These are phyloP conservation scores for Ectropis grisescens DNA, from an alignment of 1,140 invertebrate species.

Conservation along the genomic window DNA sequence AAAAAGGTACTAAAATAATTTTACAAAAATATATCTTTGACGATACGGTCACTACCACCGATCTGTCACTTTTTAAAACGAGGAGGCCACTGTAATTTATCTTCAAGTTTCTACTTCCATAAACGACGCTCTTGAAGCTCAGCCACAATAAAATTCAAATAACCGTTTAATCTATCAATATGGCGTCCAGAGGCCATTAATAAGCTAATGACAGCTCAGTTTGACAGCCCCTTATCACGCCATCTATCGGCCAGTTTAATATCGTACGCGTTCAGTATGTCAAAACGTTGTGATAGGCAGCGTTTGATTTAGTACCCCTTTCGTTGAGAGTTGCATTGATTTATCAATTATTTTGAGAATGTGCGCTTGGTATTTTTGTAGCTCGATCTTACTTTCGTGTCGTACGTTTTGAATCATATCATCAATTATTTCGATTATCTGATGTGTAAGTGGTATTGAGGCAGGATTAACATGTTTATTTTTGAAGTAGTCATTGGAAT, in stretches of 20 bases:
- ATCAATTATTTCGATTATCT: conserved; percentile 64
- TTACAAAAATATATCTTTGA: too few species aligned
- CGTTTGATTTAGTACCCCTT: conserved; percentile 63
- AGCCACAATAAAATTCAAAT: conserved; percentile 27
- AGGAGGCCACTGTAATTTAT: too few species aligned
- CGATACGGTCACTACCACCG: too few species aligned
- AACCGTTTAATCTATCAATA: conserved; percentile 43
- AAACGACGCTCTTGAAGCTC: too few species aligned
- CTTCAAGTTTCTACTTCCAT: too few species aligned
- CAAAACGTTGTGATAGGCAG: conserved; percentile 54
- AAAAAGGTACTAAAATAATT: too few species aligned
- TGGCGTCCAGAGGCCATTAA: conserved; percentile 43
- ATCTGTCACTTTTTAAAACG: too few species aligned
- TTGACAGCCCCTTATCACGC: conserved; percentile 61
- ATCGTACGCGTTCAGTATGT: conserved; percentile 47
- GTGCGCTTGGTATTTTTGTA: conserved; percentile 57
- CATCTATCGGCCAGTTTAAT: conserved; percentile 60
- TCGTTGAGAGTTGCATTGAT: conserved; percentile 57
- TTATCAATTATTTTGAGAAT: conserved; percentile 65
- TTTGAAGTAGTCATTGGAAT: too few species aligned
- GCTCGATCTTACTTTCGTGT: conserved; percentile 65
- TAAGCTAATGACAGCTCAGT: conserved; percentile 59
- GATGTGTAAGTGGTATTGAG: conserved; percentile 52
- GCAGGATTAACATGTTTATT: too few species aligned
- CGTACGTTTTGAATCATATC: conserved; percentile 53